Conservation (phyloP, 2,797 vertebrate species). For the Sebastes glaucus region DNA sequence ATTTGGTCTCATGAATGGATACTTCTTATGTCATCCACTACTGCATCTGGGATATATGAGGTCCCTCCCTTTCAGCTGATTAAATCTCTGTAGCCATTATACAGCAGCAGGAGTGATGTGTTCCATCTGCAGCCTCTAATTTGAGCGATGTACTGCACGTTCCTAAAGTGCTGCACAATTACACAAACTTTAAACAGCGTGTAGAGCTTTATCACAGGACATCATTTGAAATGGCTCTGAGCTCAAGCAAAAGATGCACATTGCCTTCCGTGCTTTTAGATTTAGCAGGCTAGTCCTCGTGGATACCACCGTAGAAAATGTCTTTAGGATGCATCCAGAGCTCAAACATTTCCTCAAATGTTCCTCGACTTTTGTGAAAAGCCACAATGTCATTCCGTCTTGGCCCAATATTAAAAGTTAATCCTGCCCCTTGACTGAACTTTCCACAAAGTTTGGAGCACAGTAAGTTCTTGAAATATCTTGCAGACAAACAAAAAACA, state of each 20-base stretch:
- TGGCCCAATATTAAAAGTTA: not conserved
- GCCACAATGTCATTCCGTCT: not conserved
- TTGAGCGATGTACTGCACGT: conserved; percentile 33
- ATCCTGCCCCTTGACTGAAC: not conserved
- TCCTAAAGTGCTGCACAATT: conserved; percentile 35
- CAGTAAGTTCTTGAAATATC: not conserved
- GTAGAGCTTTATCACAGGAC: conserved; percentile 10
- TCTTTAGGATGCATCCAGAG: not conserved
- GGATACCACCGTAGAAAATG: not conserved
- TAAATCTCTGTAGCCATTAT: conserved; percentile 39
- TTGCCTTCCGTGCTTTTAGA: not conserved
- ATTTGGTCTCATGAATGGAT: not conserved
- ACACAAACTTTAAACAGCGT: conserved; percentile 35
- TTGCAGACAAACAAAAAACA: not conserved
- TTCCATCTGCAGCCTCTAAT: conserved; percentile 38
- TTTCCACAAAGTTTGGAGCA: not conserved
- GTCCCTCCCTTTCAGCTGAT: conserved; percentile 30
- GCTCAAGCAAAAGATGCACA: not conserved
- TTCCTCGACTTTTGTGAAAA: not conserved
- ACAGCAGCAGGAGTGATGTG: conserved; percentile 32
- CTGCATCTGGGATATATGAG: conserved; percentile 19
- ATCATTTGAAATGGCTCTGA: not conserved
- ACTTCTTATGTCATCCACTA: not conserved
- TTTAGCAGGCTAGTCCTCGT: not conserved
- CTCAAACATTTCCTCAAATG: not conserved